Base-by-base conservation (phyloP, 2,113 vertebrate genomes). In the Blennius ocellaris region DNA sequence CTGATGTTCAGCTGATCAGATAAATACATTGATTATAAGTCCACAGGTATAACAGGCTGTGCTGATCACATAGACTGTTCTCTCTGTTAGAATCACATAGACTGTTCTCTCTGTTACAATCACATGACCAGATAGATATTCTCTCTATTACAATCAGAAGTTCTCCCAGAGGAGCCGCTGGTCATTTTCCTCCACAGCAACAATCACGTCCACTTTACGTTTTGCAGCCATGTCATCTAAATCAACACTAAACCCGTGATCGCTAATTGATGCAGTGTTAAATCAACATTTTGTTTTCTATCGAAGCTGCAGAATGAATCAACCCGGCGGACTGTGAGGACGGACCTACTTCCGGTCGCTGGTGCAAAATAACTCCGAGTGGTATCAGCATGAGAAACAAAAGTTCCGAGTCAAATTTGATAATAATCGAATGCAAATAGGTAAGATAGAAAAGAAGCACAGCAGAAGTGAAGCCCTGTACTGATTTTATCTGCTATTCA, bases 111-210 rank as follows among this genome's bases (percentile, higher is more conserved):
- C n/a, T n/a, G n/a, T n/a, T n/a, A n/a, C n/a, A n/a, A n/a, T n/a
- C n/a, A n/a, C n/a, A n/a, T n/a, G n/a, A n/a, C n/a, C n/a, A n/a
- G n/a, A n/a, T n/a, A n/a, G n/a, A n/a, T n/a, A n/a, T n/a, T n/a
- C n/a, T n/a, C n/a, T n/a, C n/a, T n/a, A n/a, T n/a, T n/a, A n/a
- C n/a, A 30, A 30, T 30, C 21, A 30, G 21, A 30, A 30, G 21
- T 2, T 30, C 96, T 94, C 90, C 69, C 97, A 95, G 71, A 99
- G 97, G 2, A 98, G 93, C 7, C 99, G 94, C 92, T 99, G 97
- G 80, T 99, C 97, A 51, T 97, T 99, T 85, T 99, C 97, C 90
- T 99, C 97, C 0, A 97, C 97, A 6, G 96, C 97, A 17, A 98
- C 95, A 12, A 90, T 21, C 15, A 90, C 89, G 38, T 97, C 96